Evolutionary conservation across 2,888 invertebrate species (phyloP).

Genomic region (Ectemnius cavifrons): DNA sequence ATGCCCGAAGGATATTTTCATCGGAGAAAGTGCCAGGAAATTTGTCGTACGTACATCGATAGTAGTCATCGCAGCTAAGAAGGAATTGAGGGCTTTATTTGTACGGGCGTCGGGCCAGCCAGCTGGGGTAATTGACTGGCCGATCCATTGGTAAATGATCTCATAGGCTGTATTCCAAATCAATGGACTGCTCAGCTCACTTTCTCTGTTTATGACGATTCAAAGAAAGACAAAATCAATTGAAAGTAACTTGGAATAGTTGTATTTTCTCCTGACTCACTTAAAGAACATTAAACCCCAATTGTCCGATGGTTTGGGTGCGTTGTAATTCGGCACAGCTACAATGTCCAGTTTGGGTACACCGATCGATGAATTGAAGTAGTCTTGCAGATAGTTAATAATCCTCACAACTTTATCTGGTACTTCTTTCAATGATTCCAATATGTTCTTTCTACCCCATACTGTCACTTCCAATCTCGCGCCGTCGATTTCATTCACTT

Average conservation of each 20-base stretch:
- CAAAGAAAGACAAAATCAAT: neutral
- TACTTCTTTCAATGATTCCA: slow-evolving; percentile 81
- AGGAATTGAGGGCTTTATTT: slow-evolving; percentile 88
- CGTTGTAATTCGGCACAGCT: slow-evolving; percentile 85
- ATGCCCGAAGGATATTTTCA: neutral
- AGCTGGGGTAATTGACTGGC: slow-evolving; percentile 86
- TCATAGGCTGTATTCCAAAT: slow-evolving; percentile 86
- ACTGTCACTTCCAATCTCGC: slow-evolving; percentile 79
- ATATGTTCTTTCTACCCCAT: slow-evolving; percentile 82
- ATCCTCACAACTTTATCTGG: slow-evolving; percentile 81
- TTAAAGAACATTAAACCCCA: slow-evolving; percentile 90
- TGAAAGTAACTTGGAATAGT: neutral
- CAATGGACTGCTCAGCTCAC: slow-evolving; percentile 83
- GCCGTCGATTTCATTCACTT: slow-evolving; percentile 77
- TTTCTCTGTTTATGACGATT: slow-evolving; percentile 81
- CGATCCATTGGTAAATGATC: slow-evolving; percentile 89
- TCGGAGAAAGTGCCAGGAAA: too few relatives aligned
- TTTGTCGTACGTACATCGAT: slow-evolving; percentile 80
- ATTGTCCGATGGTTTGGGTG: slow-evolving; percentile 85
- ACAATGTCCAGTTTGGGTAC: slow-evolving; percentile 85
- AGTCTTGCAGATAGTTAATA: slow-evolving; percentile 81
- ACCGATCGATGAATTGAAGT: slow-evolving; percentile 84
- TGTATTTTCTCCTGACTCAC: slow-evolving; percentile 78
- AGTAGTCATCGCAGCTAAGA: slow-evolving; percentile 86
- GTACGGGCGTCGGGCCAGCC: slow-evolving; percentile 89